These are phyloP conservation scores for Lamproptera curius DNA, from an alignment of 2,888 invertebrate species.

Conservation along the genomic window DNA sequence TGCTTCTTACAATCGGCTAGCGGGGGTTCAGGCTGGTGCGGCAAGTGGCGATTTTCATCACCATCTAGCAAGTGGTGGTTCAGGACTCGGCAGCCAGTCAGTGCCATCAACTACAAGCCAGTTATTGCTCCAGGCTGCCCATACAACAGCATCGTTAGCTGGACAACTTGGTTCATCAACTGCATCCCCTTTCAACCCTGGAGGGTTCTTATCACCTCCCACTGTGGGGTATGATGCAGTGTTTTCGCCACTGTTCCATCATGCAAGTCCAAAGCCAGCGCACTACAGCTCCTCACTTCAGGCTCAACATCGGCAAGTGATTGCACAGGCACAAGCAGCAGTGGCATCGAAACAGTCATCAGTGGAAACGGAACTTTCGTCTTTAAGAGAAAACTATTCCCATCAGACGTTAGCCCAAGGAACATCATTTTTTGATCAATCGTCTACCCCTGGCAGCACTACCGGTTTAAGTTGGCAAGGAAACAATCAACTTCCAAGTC, in stretches of 20 bases:
- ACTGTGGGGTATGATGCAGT: constrained; percentile 89
- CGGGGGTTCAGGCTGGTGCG: constrained; percentile 83
- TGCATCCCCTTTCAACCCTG: constrained; percentile 83
- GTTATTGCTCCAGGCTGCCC: constrained; percentile 81
- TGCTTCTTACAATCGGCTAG: constrained; percentile 89
- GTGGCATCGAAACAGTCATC: constrained; percentile 77
- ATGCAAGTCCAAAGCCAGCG: constrained; percentile 85
- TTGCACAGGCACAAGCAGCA: constrained; percentile 76
- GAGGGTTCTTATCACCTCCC: constrained; percentile 85
- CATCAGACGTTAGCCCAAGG: constrained; percentile 80
- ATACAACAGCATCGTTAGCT: constrained; percentile 79
- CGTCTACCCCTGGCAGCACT: constrained; percentile 70
- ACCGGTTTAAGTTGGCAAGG: constrained; percentile 85
- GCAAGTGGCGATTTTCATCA: constrained; percentile 83
- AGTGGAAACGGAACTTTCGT: constrained; percentile 76
- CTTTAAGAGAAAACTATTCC: constrained; percentile 79
- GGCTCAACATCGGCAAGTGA: constrained; percentile 83
- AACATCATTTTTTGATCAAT: constrained; percentile 83
- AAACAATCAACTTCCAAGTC: constrained; percentile 82
- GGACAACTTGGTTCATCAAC: constrained; percentile 80
- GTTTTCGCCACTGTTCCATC: constrained; percentile 90
- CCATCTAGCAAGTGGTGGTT: constrained; percentile 80
- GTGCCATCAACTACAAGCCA: constrained; percentile 83
- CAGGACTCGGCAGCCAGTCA: constrained; percentile 72
- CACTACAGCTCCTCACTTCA: constrained; percentile 82